A percentile compares a stretch with the other conserved stretches of the same genome.
Conservation (phyloP, 2,113 vertebrate species). For the Xerus inauris region DNA sequence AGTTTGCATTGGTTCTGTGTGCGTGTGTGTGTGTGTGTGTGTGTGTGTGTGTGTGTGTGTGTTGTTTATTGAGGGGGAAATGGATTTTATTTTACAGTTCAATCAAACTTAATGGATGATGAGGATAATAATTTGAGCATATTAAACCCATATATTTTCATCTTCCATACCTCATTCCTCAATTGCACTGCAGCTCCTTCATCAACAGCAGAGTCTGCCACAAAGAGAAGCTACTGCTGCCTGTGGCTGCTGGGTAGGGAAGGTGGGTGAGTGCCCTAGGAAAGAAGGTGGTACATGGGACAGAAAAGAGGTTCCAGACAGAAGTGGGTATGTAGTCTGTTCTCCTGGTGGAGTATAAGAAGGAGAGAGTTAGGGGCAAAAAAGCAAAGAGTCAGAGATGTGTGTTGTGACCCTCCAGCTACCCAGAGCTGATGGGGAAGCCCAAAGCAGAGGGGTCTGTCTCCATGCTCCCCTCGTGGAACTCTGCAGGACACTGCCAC, state of each 20-base stretch:
- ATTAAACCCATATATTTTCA: conserved; percentile 47
- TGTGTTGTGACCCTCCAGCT: not conserved
- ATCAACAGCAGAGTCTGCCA: not conserved
- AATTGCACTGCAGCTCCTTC: not conserved
- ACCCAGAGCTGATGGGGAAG: not conserved
- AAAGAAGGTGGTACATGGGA: not conserved
- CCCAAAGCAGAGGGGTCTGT: too few species aligned
- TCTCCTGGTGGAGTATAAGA: not conserved
- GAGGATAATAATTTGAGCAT: not conserved
- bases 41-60: not conserved
- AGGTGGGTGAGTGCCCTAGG: too few species aligned
- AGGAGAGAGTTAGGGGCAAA: not conserved
- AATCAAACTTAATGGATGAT: not conserved
- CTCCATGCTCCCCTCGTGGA: not conserved
- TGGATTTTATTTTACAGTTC: not conserved
- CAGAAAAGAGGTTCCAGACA: not conserved
- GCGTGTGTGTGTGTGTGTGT: not conserved
- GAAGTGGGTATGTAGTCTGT: not conserved
- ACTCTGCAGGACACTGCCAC: too few species aligned
- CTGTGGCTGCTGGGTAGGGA: rapidly evolving
- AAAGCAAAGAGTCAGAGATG: not conserved
- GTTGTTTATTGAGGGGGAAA: not conserved
- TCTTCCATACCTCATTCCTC: not conserved
- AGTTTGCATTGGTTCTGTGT: not conserved
- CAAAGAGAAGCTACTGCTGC: not conserved